Evolutionary conservation across 1,140 invertebrate genomes (phyloP), one percentile per base, ranked within the genome.

Genomic region (Reticulitermes speratus): DNA sequence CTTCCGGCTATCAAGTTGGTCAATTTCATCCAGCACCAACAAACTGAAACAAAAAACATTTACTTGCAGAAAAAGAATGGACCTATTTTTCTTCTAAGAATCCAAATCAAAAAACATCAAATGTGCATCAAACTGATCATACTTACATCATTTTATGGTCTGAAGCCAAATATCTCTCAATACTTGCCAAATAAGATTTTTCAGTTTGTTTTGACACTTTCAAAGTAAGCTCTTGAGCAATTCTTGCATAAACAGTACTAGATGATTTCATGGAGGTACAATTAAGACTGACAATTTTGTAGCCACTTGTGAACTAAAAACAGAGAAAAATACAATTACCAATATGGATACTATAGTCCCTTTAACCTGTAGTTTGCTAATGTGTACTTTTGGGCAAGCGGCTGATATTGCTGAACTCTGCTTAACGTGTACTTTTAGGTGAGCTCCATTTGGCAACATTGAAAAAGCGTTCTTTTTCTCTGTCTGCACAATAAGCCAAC

Each of bases 1-100:
- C 38, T 96, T 95, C 89, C 95, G 96, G 85, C 93, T 95, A 87
- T 95, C 94, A 14, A 99, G 91, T 90, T 99, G 97, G 91, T 99
- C 98, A 86, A 99, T 97, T 93, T 99, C 98, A 91, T 99, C 98
- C 30, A 99, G 90, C n/a, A 99, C 94, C 38, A 99, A 89, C 8
- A 99, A 90, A 84, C 96, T 95, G 91, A 88, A 93, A 93, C 7
- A 1, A 55, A 65, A 23, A 25, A 85, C 21, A 44, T 59, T 32
- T 30, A 82, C 16, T 16, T 85, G 32, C 12, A 85, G 12, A 85
- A 75, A 48, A 16, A 81, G 8, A 85, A 65, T 65, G 23, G 19
- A 82, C 9, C 8, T 44, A 48, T 82, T 45, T 12, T 44, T 65
- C 25, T 85, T 48, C 55, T 81, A 14, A 38, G 38, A 9, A 21